Percentiles rank a stretch among this genome's conserved stretches.
Conservation (phyloP, 2,797 vertebrate species). For the Tadarida brasiliensis region DNA sequence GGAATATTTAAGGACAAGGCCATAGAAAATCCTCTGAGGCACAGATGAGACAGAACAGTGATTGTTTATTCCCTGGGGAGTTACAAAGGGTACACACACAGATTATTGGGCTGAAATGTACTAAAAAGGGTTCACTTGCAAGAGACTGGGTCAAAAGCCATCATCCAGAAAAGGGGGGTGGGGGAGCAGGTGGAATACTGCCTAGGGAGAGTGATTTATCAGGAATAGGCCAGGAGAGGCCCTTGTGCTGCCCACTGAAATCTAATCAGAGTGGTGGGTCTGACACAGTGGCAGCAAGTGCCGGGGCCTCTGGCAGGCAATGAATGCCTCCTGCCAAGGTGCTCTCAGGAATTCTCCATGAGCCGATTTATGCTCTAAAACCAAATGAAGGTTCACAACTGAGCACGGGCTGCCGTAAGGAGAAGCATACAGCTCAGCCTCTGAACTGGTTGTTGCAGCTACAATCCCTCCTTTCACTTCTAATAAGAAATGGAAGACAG, state of each 20-base stretch:
- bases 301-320: not conserved
- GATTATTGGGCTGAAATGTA: not conserved
- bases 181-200: not conserved
- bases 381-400: not conserved
- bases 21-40: not conserved
- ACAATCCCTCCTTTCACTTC: not conserved
- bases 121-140: not conserved
- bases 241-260: constrained; percentile 1
- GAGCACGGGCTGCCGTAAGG: not conserved
- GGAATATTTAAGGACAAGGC: constrained; percentile 29
- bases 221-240: not conserved
- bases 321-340: constrained; percentile 26
- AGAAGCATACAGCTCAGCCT: not conserved
- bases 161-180: not conserved
- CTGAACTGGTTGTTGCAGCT: not conserved
- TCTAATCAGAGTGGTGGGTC: constrained; percentile 44
- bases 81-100: not conserved
- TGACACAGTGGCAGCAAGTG: not conserved
- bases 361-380: constrained; percentile 33
- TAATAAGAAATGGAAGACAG: not conserved
- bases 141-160: not conserved
- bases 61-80: not conserved
- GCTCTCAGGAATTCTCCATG: not conserved
- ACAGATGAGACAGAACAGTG: not conserved
- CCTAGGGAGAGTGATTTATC: constrained; percentile 50